These are phyloP conservation scores for Lithobius niger DNA, from an alignment of 1,140 invertebrate genomes.

Conservation along the genomic window DNA sequence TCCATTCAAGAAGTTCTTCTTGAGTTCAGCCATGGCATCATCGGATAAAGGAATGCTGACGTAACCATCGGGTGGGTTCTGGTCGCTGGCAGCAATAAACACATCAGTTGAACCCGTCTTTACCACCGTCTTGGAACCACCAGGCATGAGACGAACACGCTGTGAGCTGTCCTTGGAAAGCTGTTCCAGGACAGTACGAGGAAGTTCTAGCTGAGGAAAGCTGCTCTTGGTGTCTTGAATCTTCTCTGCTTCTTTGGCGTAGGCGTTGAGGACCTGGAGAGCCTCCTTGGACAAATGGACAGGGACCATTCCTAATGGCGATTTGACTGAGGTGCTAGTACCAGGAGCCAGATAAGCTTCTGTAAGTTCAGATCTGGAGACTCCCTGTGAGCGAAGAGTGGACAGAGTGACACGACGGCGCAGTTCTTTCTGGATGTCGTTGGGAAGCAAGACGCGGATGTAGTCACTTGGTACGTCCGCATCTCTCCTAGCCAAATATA, in stretches of 20 bases:
- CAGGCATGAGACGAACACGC: background rate
- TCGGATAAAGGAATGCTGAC: conserved; percentile 5
- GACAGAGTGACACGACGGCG: background rate
- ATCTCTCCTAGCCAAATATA: conserved; percentile 1
- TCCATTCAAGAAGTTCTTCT: background rate
- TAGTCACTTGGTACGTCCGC: conserved; percentile 1
- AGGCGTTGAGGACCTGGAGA: background rate
- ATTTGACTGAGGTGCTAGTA: background rate
- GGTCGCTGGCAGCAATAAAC: conserved; percentile 7
- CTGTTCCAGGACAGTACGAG: conserved; percentile 1
- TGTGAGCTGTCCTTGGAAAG: background rate
- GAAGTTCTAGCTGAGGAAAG: background rate
- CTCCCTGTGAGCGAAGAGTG: background rate
- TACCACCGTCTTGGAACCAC: background rate
- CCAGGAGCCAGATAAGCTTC: conserved; percentile 6
- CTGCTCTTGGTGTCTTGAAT: background rate
- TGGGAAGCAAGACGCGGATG: conserved; percentile 1
- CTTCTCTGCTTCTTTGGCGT: conserved; percentile 2
- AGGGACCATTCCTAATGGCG: background rate
- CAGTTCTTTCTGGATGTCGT: background rate
- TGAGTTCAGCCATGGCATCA: conserved; percentile 1
- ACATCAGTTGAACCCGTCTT: background rate
- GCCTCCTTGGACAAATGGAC: background rate
- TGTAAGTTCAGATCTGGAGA: background rate
- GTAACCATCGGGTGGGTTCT: conserved; percentile 3